Evolutionary conservation across 2,888 invertebrate genomes (phyloP), one percentile per base, ranked within the genome.

Genomic region (Allolobophora icterica): DNA sequence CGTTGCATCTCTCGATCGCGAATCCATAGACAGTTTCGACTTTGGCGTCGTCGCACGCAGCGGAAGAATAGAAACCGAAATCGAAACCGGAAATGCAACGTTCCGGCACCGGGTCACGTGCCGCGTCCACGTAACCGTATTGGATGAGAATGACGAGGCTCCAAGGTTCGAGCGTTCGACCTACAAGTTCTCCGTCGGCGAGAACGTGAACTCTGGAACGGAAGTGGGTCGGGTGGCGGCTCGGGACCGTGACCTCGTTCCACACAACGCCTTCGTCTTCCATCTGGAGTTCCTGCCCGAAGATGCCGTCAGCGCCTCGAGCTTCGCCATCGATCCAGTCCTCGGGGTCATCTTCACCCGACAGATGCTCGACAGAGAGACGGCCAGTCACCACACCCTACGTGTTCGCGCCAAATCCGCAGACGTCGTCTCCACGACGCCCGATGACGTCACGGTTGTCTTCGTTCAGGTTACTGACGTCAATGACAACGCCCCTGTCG

Each of bases 301-400:
- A 15, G 87, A 87, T 24, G 13, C 34, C 35, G 35, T 35, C 35
- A 87, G 35, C 87, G 87, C 87, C 35, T 34, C 87, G 35, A 87
- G 87, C 87, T 87, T 87, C 34, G 87, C 87, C 35, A 35, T 87
- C 87, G 87, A 87, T 38, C 87, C 87, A 34, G 87, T 87, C 87
- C 87, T 87, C 21, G 87, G 87, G 1, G 38, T 87, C 87, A 38
- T 87, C 87, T 87, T 11, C 87, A 87, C 87, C 87, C 87, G 87
- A 30, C 34, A 87, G 34, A 17, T 87, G 33, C 87, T 87, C 34
- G 87, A 87, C 38, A 35, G 87, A 0, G 87, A 87, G 34, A 17
- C 87, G 24, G 35, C 38, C 34, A 87, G 87, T n/a, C 87, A 87
- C 87, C 87, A 87, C 38, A 87, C 87, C n/a, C 34, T 87, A 0